phyloP scores from a whole-genome alignment of 2,888 invertebrate genomes.

The Cryptocephalus moraei region DNA sequence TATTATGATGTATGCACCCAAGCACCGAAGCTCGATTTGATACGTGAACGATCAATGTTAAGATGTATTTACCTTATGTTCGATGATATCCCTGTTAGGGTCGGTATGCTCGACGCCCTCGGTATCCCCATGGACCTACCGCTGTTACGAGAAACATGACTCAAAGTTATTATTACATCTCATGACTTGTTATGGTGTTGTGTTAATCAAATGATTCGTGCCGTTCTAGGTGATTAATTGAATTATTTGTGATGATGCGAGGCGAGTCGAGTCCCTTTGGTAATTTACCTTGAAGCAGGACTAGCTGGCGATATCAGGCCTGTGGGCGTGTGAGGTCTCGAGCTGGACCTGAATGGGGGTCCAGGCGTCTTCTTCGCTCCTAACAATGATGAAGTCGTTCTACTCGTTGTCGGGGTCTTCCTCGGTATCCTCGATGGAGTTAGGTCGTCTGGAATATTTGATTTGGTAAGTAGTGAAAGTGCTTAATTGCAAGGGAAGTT shows the following conservation, averaged over 20 bases:
- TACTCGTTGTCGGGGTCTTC: conserved; percentile 48
- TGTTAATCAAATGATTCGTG: no score
- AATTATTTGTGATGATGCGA: no score
- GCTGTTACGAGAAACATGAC: conserved; percentile 23
- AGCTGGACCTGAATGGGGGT: conserved; percentile 31
- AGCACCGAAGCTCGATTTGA: no score
- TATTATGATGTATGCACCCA: background rate
- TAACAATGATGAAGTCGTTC: conserved; percentile 48
- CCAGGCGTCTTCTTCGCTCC: conserved; percentile 36
- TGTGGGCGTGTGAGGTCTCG: conserved; percentile 71
- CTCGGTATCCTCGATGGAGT: conserved; percentile 79
- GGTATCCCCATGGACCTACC: conserved; percentile 62
- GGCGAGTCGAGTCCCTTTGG: no score
- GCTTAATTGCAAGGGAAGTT: no score
- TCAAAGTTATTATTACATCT: no score
- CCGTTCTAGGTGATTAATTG: no score
- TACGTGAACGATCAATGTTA: no score
- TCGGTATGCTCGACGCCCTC: conserved; percentile 85
- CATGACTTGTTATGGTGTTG: no score
- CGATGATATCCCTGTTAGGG: conserved; percentile 56
- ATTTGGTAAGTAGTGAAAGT: no score
- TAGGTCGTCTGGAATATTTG: conserved; percentile 55
- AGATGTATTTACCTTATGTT: background rate
- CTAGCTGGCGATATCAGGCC: conserved; percentile 65
- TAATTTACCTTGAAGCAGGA: conserved; percentile 57